A percentile compares a stretch with the other conserved stretches of the same genome.
Evolutionary conservation across 2,113 vertebrate genomes (phyloP).

Genomic region (Crotalus viridis): DNA sequence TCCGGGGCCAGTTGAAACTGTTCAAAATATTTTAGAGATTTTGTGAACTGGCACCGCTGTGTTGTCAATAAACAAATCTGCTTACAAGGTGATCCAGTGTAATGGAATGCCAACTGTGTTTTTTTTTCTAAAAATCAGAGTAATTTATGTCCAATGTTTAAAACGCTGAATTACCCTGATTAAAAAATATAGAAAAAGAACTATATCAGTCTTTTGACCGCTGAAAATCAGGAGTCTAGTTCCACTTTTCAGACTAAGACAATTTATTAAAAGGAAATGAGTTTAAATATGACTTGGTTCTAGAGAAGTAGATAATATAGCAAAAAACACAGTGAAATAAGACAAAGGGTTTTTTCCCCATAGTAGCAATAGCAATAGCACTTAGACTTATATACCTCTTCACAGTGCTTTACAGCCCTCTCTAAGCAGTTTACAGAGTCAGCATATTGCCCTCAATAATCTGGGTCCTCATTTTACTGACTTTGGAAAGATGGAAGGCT

Average conservation of each 20-base stretch:
- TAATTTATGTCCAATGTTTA: background rate
- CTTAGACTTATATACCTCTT: too few species aligned
- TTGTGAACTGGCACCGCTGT: background rate
- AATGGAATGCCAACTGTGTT: background rate
- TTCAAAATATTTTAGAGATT: constrained; percentile 26
- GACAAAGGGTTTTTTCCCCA: background rate
- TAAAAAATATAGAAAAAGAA: background rate
- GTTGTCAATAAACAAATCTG: background rate
- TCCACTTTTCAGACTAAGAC: background rate
- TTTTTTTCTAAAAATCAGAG: background rate
- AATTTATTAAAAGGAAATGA: background rate
- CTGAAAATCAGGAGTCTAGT: background rate
- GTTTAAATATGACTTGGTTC: background rate
- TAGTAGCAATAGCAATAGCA: too few species aligned
- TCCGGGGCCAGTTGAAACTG: constrained; percentile 1
- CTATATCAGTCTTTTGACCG: background rate
- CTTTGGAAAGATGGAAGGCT: too few species aligned
- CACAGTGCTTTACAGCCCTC: too few species aligned
- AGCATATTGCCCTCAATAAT: too few species aligned
- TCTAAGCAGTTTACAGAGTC: too few species aligned
- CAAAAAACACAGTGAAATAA: background rate
- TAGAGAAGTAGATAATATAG: background rate
- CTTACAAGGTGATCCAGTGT: background rate
- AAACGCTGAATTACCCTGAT: background rate
- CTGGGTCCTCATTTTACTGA: too few species aligned